Evolutionary conservation across 1,140 invertebrate genomes (phyloP).

Genomic region (Drosophila pachea): DNA sequence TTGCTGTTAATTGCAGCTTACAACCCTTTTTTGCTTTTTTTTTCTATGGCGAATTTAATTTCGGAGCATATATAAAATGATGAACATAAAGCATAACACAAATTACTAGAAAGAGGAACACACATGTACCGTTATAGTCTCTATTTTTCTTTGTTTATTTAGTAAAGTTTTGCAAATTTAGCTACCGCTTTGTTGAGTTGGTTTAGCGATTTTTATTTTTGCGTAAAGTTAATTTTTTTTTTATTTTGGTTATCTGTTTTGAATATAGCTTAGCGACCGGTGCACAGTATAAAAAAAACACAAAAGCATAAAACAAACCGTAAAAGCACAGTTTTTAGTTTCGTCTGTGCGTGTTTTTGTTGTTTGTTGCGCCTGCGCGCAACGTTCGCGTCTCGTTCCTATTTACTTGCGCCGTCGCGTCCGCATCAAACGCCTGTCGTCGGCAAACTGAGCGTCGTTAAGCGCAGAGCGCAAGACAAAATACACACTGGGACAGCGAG

Average conservation of each 20-base stretch:
- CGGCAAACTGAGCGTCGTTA: conserved; percentile 45
- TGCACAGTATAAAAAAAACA: conserved; percentile 43
- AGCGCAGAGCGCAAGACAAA: conserved; percentile 45
- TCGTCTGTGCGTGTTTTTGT: conserved; percentile 26
- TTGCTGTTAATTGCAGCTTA: conserved; percentile 42
- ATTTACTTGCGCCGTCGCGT: conserved; percentile 42
- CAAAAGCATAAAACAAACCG: conserved; percentile 31
- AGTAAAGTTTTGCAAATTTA: conserved; percentile 14
- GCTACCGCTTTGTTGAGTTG: conserved; percentile 21
- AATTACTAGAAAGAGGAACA: conserved; percentile 47
- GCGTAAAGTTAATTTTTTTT: conserved; percentile 25
- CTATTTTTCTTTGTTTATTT: conserved; percentile 29
- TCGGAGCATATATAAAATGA: conserved; percentile 14
- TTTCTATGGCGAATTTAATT: conserved; percentile 17
- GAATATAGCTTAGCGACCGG: conserved; percentile 22
- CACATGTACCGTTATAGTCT: conserved; percentile 50
- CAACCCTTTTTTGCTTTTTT: conserved; percentile 36
- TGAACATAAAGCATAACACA: conserved; percentile 23
- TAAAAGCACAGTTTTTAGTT: conserved; percentile 38
- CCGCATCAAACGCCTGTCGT: conserved; percentile 55
- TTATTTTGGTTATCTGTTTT: conserved; percentile 17
- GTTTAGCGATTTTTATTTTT: conserved; percentile 44
- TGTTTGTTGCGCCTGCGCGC: conserved; percentile 58
- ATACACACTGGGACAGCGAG: conserved; percentile 38
- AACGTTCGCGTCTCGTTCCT: conserved; percentile 31